Base-by-base conservation (phyloP, 2,797 vertebrate genomes). In the Apogon hyalosoma region DNA sequence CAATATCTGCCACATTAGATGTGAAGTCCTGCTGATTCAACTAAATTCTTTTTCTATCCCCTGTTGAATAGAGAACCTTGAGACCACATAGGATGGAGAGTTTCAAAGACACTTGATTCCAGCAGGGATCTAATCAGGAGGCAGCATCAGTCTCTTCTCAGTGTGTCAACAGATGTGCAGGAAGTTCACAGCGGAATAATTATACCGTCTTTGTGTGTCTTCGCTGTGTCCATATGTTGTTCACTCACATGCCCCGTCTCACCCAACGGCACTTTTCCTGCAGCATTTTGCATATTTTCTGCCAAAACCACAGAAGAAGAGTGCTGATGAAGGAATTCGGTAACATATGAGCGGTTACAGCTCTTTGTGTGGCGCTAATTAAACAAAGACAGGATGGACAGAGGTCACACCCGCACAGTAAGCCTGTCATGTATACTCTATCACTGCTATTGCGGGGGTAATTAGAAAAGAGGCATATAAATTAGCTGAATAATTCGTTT, bases 401-500 rank as follows among this genome's bases (percentile, higher is more conserved):
- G 77, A 78, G 80, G 75, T 88, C 81, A 77, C 89, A 91, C 88
- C 87, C 90, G 87, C 57, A 72, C 51, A 61, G 57, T 31, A 19
- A 73, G 77, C 69, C 79, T 82, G 84, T 67, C 87, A 77, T 74
- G 74, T 81, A 57, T 65, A 68, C 55, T 83, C 82, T 58, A 78
- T 88, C 84, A 87, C 83, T 90, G 85, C 83, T 88, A 90, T 93
- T 91, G 86, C 85, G 79, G 88, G 64, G 86, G 90, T 92, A 90
- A 94, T 93, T 91, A 91, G 81, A 93, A 86, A 80, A 73, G 77
- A 85, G 72, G 64, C 63, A 52, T 59, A 70, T 47, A 82, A 77
- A 88, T 87, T 73, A 77, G 82, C 70, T 68, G 69, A 87, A 86
- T 85, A 88, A 88, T 84, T 79, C 62, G 79, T 49, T 83, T 75